Evolutionary conservation across 2,888 invertebrate species (phyloP), one percentile per base, ranked within the genome.

Genomic region (Agriopis aurantiaria): DNA sequence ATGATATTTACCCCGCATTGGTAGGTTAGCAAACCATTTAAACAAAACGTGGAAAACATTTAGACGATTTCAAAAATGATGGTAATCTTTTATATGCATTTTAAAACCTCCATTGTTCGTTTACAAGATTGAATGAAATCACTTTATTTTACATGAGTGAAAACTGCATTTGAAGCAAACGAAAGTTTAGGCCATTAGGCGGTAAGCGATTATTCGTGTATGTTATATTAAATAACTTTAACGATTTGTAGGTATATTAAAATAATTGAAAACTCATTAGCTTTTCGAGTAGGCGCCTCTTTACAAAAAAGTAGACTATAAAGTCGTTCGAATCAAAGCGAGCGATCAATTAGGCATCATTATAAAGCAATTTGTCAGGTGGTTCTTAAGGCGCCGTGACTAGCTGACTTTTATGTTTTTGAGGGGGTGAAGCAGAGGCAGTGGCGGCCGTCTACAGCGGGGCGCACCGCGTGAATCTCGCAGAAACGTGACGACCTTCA

Each of bases 301-400:
- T 65, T 41, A 70, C 63, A 72, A 74, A 73, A 71, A 73, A 46
- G 65, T 74, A 55, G 52, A 53, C 59, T 58, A 67, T 79, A 75
- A 77, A 83, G 75, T 77, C 71, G 75, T 76, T 80, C 69, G 78
- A 82, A 83, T 85, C 75, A 81, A 78, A 76, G 78, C 80, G 80
- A 84, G 79, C 82, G 83, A 84, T 86, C 85, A 87, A 88, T 89
- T 88, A 88, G 80, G 79, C 77, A 82, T 87, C 86, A 90, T 91
- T 90, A 90, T 87, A 88, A 88, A 85, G 86, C 85, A 84, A 90
- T 90, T 87, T 89, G 86, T 89, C 85, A 86, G 85, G 79, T 83
- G 81, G 78, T 77, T 80, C 78, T 73, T 71, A n/a, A n/a, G n/a
- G n/a, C n/a, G n/a, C n/a, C n/a, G n/a, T n/a, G n/a, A n/a, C n/a